Conservation (phyloP, 2,113 vertebrate genomes). For the Tenrec ecaudatus region DNA sequence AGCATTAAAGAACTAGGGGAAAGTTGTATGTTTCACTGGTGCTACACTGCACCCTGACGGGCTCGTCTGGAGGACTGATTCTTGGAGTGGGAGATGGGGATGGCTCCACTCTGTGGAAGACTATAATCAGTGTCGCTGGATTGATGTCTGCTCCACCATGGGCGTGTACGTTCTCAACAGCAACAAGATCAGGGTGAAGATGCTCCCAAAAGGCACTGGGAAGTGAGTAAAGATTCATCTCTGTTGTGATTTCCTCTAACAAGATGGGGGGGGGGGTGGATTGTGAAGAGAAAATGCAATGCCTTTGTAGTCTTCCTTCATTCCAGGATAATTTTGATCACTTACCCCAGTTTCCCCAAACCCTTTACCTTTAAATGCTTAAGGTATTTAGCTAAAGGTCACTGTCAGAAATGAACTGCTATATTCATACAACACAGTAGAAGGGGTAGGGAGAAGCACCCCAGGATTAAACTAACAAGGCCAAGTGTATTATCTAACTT, state of each 20-base stretch:
- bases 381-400: background rate
- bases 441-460: background rate
- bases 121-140: background rate
- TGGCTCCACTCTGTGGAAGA: background rate
- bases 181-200: background rate
- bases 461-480: conserved; percentile 8
- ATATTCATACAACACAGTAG: background rate
- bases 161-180: background rate
- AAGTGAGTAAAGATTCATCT: background rate
- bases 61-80: background rate
- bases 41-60: no score
- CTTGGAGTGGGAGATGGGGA: background rate
- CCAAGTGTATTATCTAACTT: background rate
- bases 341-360: conserved; percentile 8
- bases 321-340: background rate
- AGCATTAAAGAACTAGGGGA: no score
- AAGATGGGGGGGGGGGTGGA: no score
- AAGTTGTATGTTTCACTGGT: no score
- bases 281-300: background rate
- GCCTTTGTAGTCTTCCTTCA: background rate
- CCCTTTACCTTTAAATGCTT: background rate
- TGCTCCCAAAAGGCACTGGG: background rate
- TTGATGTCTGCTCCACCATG: no score
- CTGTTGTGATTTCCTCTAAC: no score
- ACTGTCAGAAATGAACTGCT: conserved; percentile 10